Evolutionary conservation across 2,888 invertebrate genomes (phyloP), one percentile per base, ranked within the genome.

Genomic region (Synergus gifuensis): DNA sequence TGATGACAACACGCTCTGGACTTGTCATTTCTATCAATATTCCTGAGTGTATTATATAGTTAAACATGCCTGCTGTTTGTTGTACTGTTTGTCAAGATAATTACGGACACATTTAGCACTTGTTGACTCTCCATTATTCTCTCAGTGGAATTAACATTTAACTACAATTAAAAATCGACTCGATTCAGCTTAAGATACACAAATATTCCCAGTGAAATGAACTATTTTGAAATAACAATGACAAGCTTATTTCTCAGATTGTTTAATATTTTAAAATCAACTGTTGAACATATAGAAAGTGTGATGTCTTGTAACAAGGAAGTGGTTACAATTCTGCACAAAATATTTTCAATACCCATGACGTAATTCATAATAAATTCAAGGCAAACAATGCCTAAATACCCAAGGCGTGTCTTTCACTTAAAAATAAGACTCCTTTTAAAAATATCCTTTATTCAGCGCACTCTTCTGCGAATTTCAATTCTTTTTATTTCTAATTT

Each of bases 351-450:
- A 60, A 9, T 4, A 60, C 3, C 22, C 1, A 60, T n/a, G 12
- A 18, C 60, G 9, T 54, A 58, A 58, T 18, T 58, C 9, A 18
- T 58, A 18, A 58, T 58, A 58, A 58, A 58, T 58, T 58, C 22
- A 11, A 66, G 16, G 18, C 18, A 66, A 66, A 66, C n/a, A 42
- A 36, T 66, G 66, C 28, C 5, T n/a, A 67, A 66, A 40, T 40
- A 7, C 7, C 22, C 22, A 22, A 36, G 42, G 46, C 28, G 42
- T 67, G 67, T 42, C 16, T 67, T 67, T 14, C 42, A 22, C 14
- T 28, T 22, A 62, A 62, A 28, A 62, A 22, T 22, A 22, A 22
- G 60, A 28, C 22, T 62, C 62, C 14, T 7, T 18, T 58, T 58
- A 58, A 58, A 58, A 58, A 58, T 3, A 58, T 58, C 11, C 58